These are phyloP conservation scores for Neria commutata DNA, from an alignment of 2,888 invertebrate genomes.

Conservation along the genomic window DNA sequence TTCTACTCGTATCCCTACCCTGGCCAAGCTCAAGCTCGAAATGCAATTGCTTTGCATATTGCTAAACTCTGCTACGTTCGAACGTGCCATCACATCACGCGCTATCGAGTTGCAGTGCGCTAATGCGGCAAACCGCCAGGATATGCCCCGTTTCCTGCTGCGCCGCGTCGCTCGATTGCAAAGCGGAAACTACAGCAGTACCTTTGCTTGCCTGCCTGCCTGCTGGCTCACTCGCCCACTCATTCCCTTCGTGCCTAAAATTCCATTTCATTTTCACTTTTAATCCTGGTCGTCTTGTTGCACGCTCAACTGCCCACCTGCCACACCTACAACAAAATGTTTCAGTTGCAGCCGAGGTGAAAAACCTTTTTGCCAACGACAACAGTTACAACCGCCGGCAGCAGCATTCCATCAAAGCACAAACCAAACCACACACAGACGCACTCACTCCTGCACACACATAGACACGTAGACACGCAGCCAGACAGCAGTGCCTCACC, in stretches of 20 bases:
- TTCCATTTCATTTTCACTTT: constrained; percentile 1
- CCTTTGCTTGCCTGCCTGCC: neutral
- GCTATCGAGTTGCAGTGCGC: no score
- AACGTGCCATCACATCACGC: no score
- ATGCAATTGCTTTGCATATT: no score
- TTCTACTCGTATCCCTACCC: no score
- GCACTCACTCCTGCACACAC: neutral
- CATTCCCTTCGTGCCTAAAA: neutral
- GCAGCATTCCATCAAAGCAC: neutral
- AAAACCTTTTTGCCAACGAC: neutral
- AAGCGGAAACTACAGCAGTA: constrained; percentile 8
- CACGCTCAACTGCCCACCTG: no score
- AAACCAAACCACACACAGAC: constrained; percentile 1
- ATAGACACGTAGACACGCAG: neutral
- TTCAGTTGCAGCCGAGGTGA: neutral
- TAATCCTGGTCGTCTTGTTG: neutral
- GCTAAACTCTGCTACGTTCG: no score
- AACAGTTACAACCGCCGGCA: constrained; percentile 2
- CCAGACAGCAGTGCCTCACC: neutral
- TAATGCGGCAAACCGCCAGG: no score
- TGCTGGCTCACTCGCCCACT: neutral
- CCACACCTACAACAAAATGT: no score
- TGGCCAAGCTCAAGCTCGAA: no score
- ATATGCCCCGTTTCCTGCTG: neutral
- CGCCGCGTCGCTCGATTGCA: constrained; percentile 8